These are phyloP conservation scores for Meles meles DNA, from an alignment of 2,113 vertebrate genomes.

Conservation along the genomic window DNA sequence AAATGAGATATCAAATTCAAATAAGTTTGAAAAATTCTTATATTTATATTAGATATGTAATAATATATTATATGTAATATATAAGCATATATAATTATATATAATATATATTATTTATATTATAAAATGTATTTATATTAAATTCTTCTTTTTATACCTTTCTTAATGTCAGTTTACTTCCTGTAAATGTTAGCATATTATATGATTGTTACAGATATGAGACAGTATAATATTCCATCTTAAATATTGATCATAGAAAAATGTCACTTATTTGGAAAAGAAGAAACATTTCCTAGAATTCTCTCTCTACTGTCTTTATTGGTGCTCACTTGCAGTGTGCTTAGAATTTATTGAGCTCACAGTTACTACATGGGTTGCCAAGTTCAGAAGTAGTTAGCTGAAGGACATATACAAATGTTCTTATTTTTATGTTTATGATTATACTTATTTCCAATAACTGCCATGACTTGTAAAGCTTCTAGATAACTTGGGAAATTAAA, in stretches of 20 bases:
- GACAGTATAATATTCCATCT: background rate
- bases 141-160: background rate
- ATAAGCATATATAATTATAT: too few relatives aligned
- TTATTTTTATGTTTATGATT: background rate
- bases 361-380: background rate
- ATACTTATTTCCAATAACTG: background rate
- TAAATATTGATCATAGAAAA: background rate
- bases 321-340: rapidly evolving
- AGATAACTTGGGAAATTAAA: background rate
- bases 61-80: too few relatives aligned
- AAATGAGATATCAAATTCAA: background rate
- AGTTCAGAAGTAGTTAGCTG: background rate
- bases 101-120: too few relatives aligned
- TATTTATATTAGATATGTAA: background rate
- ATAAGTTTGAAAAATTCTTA: background rate
- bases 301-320: background rate
- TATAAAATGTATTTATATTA: background rate
- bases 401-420: background rate
- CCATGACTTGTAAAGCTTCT: background rate
- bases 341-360: background rate
- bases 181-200: background rate
- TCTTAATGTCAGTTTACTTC: background rate
- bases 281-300: background rate
- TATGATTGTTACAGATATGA: background rate
- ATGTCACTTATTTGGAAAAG: background rate